Conservation (phyloP, 2,113 vertebrate species). For the Dasyurus viverrinus region DNA sequence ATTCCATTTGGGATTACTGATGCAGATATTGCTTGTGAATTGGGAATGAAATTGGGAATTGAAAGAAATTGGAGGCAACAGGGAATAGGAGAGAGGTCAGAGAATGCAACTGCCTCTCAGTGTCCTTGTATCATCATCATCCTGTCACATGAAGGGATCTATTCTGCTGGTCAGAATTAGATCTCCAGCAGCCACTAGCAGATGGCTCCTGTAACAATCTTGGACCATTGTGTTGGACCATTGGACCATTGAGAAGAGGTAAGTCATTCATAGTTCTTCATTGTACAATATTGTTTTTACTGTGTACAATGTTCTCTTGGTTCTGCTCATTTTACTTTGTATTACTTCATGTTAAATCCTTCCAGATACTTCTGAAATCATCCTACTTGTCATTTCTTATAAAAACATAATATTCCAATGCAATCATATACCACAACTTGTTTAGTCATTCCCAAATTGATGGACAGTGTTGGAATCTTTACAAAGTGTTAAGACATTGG, state of each 20-base stretch:
- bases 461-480: too few relatives aligned
- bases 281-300: background rate
- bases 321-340: background rate
- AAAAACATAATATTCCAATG: background rate
- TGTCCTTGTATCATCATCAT: too few relatives aligned
- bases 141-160: too few relatives aligned
- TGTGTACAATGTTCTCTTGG: background rate
- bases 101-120: too few relatives aligned
- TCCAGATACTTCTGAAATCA: background rate
- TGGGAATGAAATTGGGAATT: too few relatives aligned
- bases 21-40: too few relatives aligned
- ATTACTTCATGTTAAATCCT: background rate
- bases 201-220: background rate
- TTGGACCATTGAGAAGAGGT: background rate
- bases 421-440: background rate
- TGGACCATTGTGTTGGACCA: background rate
- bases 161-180: too few relatives aligned
- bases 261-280: background rate
- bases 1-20: background rate
- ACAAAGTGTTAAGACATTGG: too few relatives aligned
- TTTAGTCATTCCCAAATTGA: background rate
- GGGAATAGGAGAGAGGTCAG: too few relatives aligned
- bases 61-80: too few relatives aligned
- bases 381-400: background rate
- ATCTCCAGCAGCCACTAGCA: too few relatives aligned